Evolutionary conservation across 53 echinoderm and acorn worm species (phyloP).

Genomic region (Glandiceps talaboti): DNA sequence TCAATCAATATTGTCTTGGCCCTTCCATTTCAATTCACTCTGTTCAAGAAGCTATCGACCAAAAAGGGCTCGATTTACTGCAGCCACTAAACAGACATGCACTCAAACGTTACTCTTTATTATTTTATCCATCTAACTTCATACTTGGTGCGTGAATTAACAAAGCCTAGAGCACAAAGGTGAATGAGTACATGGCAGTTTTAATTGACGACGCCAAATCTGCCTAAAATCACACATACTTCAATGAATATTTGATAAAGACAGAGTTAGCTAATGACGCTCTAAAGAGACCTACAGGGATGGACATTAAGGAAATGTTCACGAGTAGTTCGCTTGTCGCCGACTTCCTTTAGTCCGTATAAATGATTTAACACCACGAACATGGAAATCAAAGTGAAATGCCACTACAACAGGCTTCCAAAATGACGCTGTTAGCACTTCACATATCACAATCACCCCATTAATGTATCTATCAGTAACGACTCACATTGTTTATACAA

Average conservation of each 20-base stretch:
- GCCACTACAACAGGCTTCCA: too few relatives aligned
- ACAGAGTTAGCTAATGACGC: background rate
- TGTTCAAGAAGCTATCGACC: too few relatives aligned
- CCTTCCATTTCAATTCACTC: too few relatives aligned
- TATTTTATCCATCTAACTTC: background rate
- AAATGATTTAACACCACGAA: background rate
- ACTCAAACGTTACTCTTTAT: background rate
- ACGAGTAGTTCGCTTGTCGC: background rate
- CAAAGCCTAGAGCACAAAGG: background rate
- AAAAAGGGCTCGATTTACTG: too few relatives aligned
- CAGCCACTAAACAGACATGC: background rate
- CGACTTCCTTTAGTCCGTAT: background rate
- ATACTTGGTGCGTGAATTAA: background rate
- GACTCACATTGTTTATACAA: too few relatives aligned
- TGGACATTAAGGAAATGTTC: background rate
- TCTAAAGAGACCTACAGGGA: background rate
- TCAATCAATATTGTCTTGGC: too few relatives aligned
- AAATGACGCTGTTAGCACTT: too few relatives aligned
- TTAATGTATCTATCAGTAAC: too few relatives aligned
- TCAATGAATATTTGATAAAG: background rate
- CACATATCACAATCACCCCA: too few relatives aligned
- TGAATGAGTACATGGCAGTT: background rate
- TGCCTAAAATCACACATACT: background rate
- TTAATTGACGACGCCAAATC: background rate
- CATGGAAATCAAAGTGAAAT: background rate